Base-by-base conservation (phyloP, 2,888 invertebrate genomes). In the Drosophila phalerata region DNA sequence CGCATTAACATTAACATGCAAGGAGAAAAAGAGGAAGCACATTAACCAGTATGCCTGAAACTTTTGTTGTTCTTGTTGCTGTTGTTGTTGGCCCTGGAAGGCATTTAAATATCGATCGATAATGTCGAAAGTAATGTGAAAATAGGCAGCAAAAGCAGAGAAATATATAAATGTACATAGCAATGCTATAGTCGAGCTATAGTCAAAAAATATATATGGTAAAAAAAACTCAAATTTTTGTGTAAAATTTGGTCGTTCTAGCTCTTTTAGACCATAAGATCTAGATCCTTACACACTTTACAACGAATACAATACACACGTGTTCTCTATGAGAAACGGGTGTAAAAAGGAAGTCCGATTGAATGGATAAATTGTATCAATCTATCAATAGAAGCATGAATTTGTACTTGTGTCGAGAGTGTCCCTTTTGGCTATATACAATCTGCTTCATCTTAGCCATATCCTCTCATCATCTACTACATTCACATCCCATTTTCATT, bases 81-180 rank as follows among this genome's bases (percentile, higher is more conserved):
- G 62, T 25, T 58, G 68, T 58, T 63, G 62, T 25, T 34, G 53
- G 28, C 60, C 34, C 62, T 71, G 69, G 57, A 57, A 62, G 79
- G 82, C 81, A 77, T 77, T 79, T 68, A 89, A 85, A 88, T 85
- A 87, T 85, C 87, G 90, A 88, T 86, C 89, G 88, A 81, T 72
- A 72, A 69, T 72, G 69, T 77, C 68, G 69, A 76, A 76, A 78
- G 68, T 62, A 38, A 58, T 45, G 55, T n/a, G 37, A 22, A 28
- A 61, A 60, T 11, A 30, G 37, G 10, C 25, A 38, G 15, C 22
- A 15, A 32, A 22, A 30, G 30, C 40, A 3, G 17, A n/a, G 10
- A 43, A 55, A 13, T 3, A 30, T 5, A 1, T 4, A 4, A 17
- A 15, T 22, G 5, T n/a, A 6, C 6, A n/a, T n/a, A n/a, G n/a